Percentiles rank a stretch among this genome's conserved stretches.
Evolutionary conservation across 2,888 invertebrate species (phyloP).

Genomic region (Biston stratarius): DNA sequence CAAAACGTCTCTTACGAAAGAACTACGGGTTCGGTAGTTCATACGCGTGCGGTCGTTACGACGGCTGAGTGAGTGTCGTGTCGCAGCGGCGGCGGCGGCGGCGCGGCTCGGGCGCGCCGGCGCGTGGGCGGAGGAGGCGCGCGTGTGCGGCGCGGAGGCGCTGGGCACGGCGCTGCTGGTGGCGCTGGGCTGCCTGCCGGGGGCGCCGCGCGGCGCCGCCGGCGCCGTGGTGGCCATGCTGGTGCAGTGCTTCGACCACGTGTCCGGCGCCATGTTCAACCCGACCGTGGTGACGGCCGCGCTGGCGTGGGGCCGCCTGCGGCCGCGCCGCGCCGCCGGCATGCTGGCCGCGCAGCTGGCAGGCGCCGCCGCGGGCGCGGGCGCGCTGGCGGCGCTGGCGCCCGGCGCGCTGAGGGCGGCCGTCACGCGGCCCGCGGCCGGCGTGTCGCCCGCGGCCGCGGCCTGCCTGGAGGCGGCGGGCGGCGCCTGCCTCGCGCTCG

Average conservation of each 20-base stretch:
- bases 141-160: constrained; percentile 86
- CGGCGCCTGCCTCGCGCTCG: constrained; percentile 88
- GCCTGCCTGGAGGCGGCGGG: constrained; percentile 85
- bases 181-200: constrained; percentile 87
- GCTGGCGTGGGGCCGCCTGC: constrained; percentile 82
- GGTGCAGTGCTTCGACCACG: constrained; percentile 91
- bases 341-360: constrained; percentile 88
- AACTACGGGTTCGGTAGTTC: no score
- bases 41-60: no score
- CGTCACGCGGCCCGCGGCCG: constrained; percentile 41
- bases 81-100: no score
- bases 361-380: constrained; percentile 89
- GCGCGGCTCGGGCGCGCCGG: constrained; percentile 9
- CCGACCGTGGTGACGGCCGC: constrained; percentile 91
- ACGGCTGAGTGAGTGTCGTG: no score
- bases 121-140: constrained; percentile 50
- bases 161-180: constrained; percentile 89
- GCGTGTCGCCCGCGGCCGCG: constrained; percentile 1
- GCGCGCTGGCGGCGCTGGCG: constrained; percentile 72
- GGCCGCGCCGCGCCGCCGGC: constrained; percentile 82
- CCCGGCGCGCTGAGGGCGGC: constrained; percentile 78
- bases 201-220: constrained; percentile 87
- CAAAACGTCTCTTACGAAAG: no score
- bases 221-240: constrained; percentile 89
- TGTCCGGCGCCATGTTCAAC: constrained; percentile 92